Conservation (phyloP, 2,113 vertebrate species). For the Oreochromis niloticus region DNA sequence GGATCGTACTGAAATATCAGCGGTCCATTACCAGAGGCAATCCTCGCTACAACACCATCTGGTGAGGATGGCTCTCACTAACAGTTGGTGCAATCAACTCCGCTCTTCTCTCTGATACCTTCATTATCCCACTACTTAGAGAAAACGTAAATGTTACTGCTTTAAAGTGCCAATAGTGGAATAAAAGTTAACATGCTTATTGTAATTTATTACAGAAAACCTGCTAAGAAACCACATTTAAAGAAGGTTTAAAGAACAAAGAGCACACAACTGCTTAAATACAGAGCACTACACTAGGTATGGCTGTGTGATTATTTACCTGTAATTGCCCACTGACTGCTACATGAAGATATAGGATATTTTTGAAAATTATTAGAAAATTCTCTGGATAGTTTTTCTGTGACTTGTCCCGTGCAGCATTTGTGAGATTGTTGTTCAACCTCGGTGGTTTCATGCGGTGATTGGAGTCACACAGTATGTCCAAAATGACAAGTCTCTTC, state of each 20-base stretch:
- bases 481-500: not conserved
- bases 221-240: not conserved
- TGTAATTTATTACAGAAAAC: not conserved
- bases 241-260: not conserved
- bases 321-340: not conserved
- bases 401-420: not conserved
- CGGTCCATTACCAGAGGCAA: constrained; percentile 19
- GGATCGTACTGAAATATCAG: constrained; percentile 16
- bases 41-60: constrained; percentile 42
- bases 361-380: not conserved
- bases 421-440: not conserved
- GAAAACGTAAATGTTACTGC: not conserved
- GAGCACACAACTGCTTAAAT: not conserved
- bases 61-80: constrained; percentile 3
- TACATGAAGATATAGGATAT: not conserved
- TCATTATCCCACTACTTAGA: constrained; percentile 6
- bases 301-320: not conserved
- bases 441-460: not conserved
- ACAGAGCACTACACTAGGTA: not conserved
- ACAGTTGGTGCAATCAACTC: constrained; percentile 12
- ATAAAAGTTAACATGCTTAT: not conserved
- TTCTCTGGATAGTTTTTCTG: not conserved
- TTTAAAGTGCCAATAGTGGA: not conserved
- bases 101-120: not conserved
- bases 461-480: not conserved